These are phyloP conservation scores for Marmota monax DNA, from an alignment of 2,113 vertebrate species.

Conservation along the genomic window DNA sequence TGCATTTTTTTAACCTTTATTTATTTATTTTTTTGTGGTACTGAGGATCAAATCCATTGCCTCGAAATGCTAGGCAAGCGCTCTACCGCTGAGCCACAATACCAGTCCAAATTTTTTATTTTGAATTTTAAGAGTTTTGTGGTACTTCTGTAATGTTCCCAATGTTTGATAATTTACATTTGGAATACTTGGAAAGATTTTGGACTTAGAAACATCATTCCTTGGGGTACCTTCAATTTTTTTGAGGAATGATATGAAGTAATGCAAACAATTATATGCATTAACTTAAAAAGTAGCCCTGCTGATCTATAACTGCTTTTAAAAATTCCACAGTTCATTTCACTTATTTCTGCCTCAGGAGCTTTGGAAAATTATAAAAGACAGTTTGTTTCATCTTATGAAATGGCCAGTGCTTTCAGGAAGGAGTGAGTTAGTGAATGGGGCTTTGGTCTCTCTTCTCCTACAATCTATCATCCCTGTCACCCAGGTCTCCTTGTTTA, in stretches of 20 bases:
- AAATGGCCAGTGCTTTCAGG: background rate
- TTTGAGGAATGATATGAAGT: background rate
- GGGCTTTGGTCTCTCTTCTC: background rate
- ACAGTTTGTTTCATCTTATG: background rate
- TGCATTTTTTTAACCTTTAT: too few relatives aligned
- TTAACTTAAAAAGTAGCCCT: background rate
- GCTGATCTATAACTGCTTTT: background rate
- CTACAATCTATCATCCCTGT: fast-evolving
- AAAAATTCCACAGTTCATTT: background rate
- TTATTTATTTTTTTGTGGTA: too few relatives aligned
- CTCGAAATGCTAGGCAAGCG: too few relatives aligned
- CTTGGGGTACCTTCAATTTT: background rate
- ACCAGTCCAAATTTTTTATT: background rate
- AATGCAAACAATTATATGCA: fast-evolving
- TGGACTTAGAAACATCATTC: background rate
- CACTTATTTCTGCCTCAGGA: background rate
- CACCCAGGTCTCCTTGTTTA: background rate
- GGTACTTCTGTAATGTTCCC: background rate
- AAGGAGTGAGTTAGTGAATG: background rate
- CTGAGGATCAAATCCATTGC: too few relatives aligned
- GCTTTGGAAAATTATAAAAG: background rate
- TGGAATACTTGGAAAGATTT: background rate
- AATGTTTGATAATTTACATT: background rate
- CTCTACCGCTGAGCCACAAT: too few relatives aligned
- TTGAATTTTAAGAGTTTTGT: background rate